Conservation (phyloP, 2,113 vertebrate genomes). For the Labeo rohita region DNA sequence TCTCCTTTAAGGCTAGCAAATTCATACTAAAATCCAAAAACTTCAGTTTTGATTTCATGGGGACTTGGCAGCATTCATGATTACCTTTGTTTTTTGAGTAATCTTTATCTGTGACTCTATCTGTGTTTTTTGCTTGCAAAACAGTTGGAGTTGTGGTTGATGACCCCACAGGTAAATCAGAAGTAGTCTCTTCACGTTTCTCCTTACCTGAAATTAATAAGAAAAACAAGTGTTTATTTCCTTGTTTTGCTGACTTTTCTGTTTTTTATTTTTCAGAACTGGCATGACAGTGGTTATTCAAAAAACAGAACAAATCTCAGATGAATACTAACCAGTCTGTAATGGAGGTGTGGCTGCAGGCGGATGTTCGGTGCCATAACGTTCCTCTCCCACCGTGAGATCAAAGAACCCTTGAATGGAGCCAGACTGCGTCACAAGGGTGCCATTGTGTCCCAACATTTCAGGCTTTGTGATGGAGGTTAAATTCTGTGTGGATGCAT, state of each 20-base stretch:
- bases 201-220: slow-evolving; percentile 11
- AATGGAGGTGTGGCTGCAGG: background rate
- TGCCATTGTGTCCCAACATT: slow-evolving; percentile 4
- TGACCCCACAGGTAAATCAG: background rate
- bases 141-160: background rate
- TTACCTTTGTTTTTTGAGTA: background rate
- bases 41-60: too few relatives aligned
- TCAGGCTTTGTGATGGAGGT: slow-evolving; percentile 24
- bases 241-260: background rate
- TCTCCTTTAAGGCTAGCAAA: too few relatives aligned
- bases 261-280: background rate
- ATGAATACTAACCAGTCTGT: slow-evolving; percentile 2
- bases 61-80: background rate
- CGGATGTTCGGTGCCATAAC: background rate
- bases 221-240: background rate
- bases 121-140: background rate
- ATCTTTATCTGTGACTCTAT: background rate
- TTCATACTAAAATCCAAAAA: too few relatives aligned
- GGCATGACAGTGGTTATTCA: background rate
- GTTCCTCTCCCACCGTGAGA: slow-evolving; percentile 20
- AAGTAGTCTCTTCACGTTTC: background rate
- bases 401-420: background rate
- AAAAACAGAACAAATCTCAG: background rate
- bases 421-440: background rate
- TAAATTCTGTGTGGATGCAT: background rate